These are phyloP conservation scores for Numenius phaeopus DNA, from an alignment of 2,797 vertebrate genomes.

Conservation along the genomic window DNA sequence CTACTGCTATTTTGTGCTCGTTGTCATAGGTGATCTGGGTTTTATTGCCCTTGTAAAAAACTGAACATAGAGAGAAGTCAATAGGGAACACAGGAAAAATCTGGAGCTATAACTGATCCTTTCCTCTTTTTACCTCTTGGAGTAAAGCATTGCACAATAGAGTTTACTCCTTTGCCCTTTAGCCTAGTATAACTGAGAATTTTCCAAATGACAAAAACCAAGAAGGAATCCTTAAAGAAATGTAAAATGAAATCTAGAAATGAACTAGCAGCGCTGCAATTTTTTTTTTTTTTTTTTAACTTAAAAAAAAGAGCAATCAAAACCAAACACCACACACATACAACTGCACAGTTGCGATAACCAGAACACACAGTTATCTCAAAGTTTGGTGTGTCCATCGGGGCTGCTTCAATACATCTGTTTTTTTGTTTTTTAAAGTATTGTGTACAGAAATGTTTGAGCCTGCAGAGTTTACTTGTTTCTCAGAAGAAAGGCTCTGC, in stretches of 20 bases:
- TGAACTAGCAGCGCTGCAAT: background rate
- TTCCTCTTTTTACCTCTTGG: background rate
- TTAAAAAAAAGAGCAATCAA: background rate
- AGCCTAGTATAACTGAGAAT: background rate
- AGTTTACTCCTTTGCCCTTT: background rate
- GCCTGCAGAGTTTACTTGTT: constrained; percentile 58
- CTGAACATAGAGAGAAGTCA: background rate
- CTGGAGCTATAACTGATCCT: background rate
- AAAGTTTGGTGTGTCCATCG: rapidly evolving
- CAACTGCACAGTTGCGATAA: background rate
- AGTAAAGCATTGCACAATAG: background rate
- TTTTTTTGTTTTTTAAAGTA: constrained; percentile 10
- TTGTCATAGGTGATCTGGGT: background rate
- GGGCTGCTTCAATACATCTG: background rate
- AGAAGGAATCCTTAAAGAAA: background rate
- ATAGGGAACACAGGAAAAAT: background rate
- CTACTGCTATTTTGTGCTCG: background rate
- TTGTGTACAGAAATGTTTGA: constrained; percentile 20
- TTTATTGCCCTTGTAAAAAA: background rate
- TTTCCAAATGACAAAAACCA: background rate
- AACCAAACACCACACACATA: background rate
- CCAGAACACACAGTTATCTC: background rate
- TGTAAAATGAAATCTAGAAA: background rate
- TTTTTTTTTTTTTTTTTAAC: background rate
- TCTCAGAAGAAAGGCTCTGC: constrained; percentile 60